phyloP scores from a whole-genome alignment of 2,797 vertebrate genomes.

The Cichlasoma orientale region DNA sequence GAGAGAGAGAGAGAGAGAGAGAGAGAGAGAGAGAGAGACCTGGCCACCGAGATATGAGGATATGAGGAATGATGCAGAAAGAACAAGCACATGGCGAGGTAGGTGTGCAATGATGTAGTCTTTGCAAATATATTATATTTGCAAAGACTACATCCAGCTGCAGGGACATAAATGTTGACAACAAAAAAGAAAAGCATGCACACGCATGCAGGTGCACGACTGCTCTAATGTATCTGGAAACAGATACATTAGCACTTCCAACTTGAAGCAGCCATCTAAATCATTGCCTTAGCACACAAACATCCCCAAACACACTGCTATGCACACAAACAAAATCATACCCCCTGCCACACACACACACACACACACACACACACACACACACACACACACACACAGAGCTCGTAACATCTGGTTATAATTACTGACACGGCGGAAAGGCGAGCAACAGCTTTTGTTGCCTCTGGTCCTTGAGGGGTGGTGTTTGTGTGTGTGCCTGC shows the following conservation, averaged over 20 bases:
- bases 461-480: slow-evolving; percentile 74
- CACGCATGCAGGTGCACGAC: slow-evolving; percentile 14
- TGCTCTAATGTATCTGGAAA: slow-evolving; percentile 10
- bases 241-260: slow-evolving; percentile 14
- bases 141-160: too few species aligned
- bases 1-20: neutral
- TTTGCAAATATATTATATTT: too few species aligned
- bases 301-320: slow-evolving; percentile 42
- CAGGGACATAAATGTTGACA: too few species aligned
- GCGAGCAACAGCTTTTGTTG: slow-evolving; percentile 83
- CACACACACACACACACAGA: slow-evolving; percentile 42
- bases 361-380: slow-evolving; percentile 30
- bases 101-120: neutral
- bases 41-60: neutral
- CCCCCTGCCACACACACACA: slow-evolving; percentile 25
- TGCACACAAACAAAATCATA: slow-evolving; percentile 57
- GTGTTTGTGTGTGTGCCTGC: slow-evolving; percentile 38
- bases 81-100: neutral
- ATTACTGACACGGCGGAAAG: slow-evolving; percentile 83
- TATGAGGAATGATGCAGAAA: neutral
- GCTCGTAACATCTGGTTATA: slow-evolving; percentile 86
- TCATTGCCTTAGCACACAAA: slow-evolving; percentile 44
- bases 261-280: slow-evolving; percentile 6
- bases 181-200: neutral
- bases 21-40: neutral